Evolutionary conservation across 2,797 vertebrate genomes (phyloP), one percentile per base, ranked within the genome.

Genomic region (Oreochromis mossambicus): DNA sequence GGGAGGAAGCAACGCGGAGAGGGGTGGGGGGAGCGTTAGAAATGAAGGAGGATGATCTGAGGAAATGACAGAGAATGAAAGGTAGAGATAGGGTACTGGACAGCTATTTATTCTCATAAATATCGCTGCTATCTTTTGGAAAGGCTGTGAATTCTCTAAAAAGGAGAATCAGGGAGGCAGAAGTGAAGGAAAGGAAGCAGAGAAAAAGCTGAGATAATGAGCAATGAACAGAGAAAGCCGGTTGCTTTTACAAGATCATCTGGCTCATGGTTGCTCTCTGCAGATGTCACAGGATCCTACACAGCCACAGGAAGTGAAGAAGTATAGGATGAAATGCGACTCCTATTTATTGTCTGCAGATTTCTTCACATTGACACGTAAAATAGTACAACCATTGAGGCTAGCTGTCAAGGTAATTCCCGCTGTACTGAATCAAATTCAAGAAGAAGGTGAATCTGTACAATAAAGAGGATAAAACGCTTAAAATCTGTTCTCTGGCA

Each of bases 61-160:
- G 82, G 83, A 89, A 90, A 93, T 86, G 92, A 93, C 86, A 91
- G 79, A 87, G 83, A 89, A 83, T 8, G 89, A 89, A 89, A 91
- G 86, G 79, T 55, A 80, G 83, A 87, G 91, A 93, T 88, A 79
- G 43, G 83, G 70, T 83, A 75, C 90, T 84, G 90, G 95, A 91
- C 83, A 85, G 91, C 85, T 92, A 94, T 94, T 95, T 94, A 94
- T 92, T 93, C 84, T 86, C 83, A 92, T 91, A 93, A 94, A 94
- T 90, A 91, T 93, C 70, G 17, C 36, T 1, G 29, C 86, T 80
- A 83, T 91, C 83, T 86, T 75, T 82, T 86, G 78, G 66, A 89
- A 55, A 82, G 77, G 87, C 77, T 12, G 13, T 8, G 34, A 81
- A 83, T 87, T 82, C 80, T 87, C 79, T 82, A 24, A 79, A 86